Base-by-base conservation (phyloP, 35 echinoderm and acorn worm genomes). In the Nesometra sesokonis region DNA sequence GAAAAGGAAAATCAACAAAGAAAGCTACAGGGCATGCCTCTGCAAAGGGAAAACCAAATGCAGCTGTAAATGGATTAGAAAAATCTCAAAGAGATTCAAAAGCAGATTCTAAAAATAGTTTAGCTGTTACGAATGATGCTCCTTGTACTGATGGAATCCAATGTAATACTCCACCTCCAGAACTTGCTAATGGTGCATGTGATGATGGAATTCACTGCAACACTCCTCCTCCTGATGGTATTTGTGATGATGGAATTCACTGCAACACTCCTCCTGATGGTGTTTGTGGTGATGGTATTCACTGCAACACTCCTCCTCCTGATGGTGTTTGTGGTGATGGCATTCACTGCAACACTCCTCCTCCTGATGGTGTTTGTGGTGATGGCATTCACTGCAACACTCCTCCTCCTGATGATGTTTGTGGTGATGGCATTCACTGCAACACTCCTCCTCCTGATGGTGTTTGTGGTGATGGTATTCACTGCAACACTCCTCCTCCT, bases 401-500 rank as follows among this genome's bases (percentile, higher is more conserved):
- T 13, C 87, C 88, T 32, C 87, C 93, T 43, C 91, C 87, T 78
- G 32, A 82, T 57, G 90, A 82, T 34, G 78, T 36, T 5, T 89
- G 90, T 46, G 36, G 15, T 21, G 93, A 91, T 90, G 93, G 93
- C 33, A 85, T 77, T 0, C 57, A 94, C 32, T 94, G 93, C 43
- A 94, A 94, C 32, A 94, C 79, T 34, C 79, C 79, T 80, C 79
- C 79, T 34, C 79, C 17, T 32, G 79, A 80, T 80, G 31, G 31
- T 33, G 11, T 27, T 17, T 80, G 79, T 36, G 35, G 11, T 34
- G 79, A 80, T 80, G 79, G 79, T 23, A 80, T 80, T 17, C 34
- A 93, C 34, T 97, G 95, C 38, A 97, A 97, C 81, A 97, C 95
- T 67, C 93, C 93, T 36, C 93, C 93, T 3, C 93, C 93, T 30